Percentiles rank a stretch among this genome's conserved stretches.
phyloP scores from a whole-genome alignment of 2,113 vertebrate genomes.

The Oriolus oriolus region DNA sequence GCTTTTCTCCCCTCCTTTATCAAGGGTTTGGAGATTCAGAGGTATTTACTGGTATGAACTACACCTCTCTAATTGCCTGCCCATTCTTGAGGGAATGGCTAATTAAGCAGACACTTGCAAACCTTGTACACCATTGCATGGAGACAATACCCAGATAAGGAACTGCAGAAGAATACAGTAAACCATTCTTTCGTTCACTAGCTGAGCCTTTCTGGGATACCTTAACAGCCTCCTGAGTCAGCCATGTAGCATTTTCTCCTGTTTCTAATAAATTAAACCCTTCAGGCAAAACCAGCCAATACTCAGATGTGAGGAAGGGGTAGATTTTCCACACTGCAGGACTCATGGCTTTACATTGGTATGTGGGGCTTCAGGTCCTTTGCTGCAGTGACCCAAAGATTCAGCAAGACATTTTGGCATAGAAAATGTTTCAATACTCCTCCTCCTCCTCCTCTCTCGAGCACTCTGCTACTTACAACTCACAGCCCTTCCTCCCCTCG shows the following conservation, averaged over 20 bases:
- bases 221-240: background rate
- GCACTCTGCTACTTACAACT: background rate
- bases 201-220: background rate
- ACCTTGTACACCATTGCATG: background rate
- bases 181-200: background rate
- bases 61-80: background rate
- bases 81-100: background rate
- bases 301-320: background rate
- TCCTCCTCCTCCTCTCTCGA: background rate
- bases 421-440: background rate
- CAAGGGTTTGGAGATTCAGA: background rate
- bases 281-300: background rate
- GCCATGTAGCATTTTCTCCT: background rate
- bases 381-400: background rate
- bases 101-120: background rate
- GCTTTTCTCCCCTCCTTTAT: background rate
- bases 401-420: background rate
- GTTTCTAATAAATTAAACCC: background rate
- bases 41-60: background rate
- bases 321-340: background rate
- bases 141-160: background rate
- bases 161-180: background rate
- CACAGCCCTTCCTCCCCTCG: background rate
- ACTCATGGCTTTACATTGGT: background rate
- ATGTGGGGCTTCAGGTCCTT: background rate